phyloP scores from a whole-genome alignment of 2,113 vertebrate genomes.

The Alethe diademata region DNA sequence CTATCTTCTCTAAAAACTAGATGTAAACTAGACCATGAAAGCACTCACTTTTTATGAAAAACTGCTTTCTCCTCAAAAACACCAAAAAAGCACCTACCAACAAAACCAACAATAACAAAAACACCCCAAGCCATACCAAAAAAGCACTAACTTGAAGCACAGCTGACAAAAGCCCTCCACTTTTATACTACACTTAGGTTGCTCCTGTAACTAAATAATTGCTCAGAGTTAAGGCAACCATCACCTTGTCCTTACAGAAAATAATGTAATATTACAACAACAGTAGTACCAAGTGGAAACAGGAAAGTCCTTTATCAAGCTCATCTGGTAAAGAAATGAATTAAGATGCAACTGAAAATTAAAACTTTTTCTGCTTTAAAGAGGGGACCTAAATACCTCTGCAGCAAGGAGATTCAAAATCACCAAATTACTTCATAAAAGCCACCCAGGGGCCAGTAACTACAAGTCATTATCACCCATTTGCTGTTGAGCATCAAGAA shows the following conservation, averaged over 20 bases:
- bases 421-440: neutral
- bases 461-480: neutral
- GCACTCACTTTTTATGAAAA: neutral
- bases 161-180: neutral
- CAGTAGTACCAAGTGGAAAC: neutral
- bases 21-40: neutral
- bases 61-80: neutral
- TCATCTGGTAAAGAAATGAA: neutral
- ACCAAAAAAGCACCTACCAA: neutral
- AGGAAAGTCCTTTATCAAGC: neutral
- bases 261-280: neutral
- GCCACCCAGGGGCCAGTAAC: neutral
- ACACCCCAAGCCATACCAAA: neutral
- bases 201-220: neutral
- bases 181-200: neutral
- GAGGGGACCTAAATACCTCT: neutral
- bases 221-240: neutral
- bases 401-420: neutral
- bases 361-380: neutral
- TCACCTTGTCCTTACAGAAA: neutral
- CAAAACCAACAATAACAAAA: neutral
- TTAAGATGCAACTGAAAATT: neutral
- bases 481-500: neutral
- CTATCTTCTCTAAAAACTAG: neutral
- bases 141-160: neutral